Evolutionary conservation across 2,888 invertebrate genomes (phyloP).

Genomic region (Toxonevra muliebris): DNA sequence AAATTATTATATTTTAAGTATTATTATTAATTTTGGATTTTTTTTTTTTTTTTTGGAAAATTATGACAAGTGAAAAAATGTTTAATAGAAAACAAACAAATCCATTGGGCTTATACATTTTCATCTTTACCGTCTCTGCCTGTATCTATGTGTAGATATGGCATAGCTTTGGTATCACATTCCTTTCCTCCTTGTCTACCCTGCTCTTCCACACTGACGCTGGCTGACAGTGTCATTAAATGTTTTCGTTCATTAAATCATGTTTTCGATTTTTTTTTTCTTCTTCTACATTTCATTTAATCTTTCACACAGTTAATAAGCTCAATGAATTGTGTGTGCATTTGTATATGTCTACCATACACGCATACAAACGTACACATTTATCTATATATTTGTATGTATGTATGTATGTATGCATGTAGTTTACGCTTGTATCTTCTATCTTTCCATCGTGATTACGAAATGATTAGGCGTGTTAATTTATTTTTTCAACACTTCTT

Average conservation of each 20-base stretch:
- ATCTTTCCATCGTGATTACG: constrained; percentile 41
- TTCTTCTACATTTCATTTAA: constrained; percentile 41
- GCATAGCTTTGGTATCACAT: background rate
- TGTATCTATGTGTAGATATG: background rate
- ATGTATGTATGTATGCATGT: constrained; percentile 15
- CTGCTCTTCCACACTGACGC: constrained; percentile 12
- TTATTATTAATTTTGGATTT: constrained; percentile 7
- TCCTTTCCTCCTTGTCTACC: constrained; percentile 31
- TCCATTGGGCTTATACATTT: constrained; percentile 19
- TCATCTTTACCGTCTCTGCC: background rate
- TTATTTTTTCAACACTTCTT: constrained; percentile 45
- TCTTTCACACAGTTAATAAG: constrained; percentile 47
- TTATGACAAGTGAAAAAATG: constrained; percentile 27
- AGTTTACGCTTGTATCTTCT: constrained; percentile 14
- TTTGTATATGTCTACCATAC: background rate
- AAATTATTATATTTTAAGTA: constrained; percentile 45
- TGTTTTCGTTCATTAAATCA: constrained; percentile 51
- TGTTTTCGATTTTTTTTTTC: constrained; percentile 33
- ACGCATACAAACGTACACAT: background rate
- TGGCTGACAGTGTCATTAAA: constrained; percentile 32
- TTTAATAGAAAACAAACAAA: constrained; percentile 25
- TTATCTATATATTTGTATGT: background rate
- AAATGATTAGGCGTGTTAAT: constrained; percentile 49
- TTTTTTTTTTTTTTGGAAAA: constrained; percentile 34
- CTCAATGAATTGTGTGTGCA: constrained; percentile 39